Evolutionary conservation across 2,888 invertebrate species (phyloP).

Genomic region (Dione juno): DNA sequence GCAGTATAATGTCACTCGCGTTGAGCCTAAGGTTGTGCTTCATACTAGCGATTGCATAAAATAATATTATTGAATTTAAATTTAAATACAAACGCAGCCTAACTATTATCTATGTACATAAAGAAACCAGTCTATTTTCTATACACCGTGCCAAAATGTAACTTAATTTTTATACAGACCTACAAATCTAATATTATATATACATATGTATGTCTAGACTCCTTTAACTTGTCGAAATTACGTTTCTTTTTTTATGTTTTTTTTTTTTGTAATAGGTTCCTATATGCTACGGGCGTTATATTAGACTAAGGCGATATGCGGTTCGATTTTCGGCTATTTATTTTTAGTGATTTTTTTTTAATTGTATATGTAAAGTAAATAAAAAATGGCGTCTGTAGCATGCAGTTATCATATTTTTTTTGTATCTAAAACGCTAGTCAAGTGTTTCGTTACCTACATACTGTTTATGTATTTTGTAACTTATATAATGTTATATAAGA

Average conservation of each 20-base stretch:
- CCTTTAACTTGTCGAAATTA: slow-evolving; percentile 20
- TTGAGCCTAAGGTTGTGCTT: slow-evolving; percentile 23
- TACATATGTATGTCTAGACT: background rate
- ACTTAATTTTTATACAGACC: slow-evolving; percentile 46
- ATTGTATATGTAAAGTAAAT: slow-evolving; percentile 23
- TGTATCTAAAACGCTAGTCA: slow-evolving; percentile 78
- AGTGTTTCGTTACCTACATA: slow-evolving; percentile 82
- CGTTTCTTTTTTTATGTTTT: slow-evolving; percentile 25
- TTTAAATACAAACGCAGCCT: slow-evolving; percentile 46
- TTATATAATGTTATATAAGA: slow-evolving; percentile 77
- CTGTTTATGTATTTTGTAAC: slow-evolving; percentile 81
- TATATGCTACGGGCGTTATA: slow-evolving; percentile 43
- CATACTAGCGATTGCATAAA: background rate
- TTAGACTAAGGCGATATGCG: background rate
- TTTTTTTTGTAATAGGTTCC: slow-evolving; percentile 43
- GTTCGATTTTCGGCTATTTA: slow-evolving; percentile 33
- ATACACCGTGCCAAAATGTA: slow-evolving; percentile 71
- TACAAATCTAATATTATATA: slow-evolving; percentile 23
- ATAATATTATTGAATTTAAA: background rate
- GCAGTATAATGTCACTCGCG: slow-evolving; percentile 10
- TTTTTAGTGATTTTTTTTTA: slow-evolving; percentile 17
- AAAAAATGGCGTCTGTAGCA: slow-evolving; percentile 43
- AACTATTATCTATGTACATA: slow-evolving; percentile 54
- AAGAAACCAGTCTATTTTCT: slow-evolving; percentile 59
- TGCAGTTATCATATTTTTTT: slow-evolving; percentile 48